A percentile compares a stretch with the other conserved stretches of the same genome.
These are phyloP conservation scores for Perognathus longimembris DNA, from an alignment of 2,113 vertebrate species.

Conservation along the genomic window DNA sequence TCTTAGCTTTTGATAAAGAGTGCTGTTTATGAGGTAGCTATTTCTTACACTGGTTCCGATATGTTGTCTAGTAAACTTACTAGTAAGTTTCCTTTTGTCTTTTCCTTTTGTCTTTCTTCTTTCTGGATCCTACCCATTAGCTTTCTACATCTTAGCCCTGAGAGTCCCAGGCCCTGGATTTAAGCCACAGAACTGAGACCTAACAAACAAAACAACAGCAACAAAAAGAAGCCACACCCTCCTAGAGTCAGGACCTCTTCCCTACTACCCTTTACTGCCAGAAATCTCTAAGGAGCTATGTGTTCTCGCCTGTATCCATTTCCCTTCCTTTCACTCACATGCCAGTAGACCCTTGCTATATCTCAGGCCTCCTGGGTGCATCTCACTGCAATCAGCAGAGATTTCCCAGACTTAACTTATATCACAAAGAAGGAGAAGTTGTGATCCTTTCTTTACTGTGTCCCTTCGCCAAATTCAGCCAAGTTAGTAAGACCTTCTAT, in stretches of 20 bases:
- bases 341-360: no score
- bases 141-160: background rate
- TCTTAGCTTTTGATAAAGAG: background rate
- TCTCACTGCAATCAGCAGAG: background rate
- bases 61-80: background rate
- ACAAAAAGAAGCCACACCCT: no score
- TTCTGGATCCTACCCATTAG: background rate
- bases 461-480: background rate
- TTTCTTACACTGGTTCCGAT: background rate
- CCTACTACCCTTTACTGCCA: background rate
- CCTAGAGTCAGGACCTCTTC: no score
- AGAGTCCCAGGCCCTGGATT: no score
- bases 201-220: no score
- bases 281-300: background rate
- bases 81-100: background rate
- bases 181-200: no score
- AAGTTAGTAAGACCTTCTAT: background rate
- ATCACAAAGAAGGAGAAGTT: background rate
- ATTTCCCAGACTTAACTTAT: background rate
- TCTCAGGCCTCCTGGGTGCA: background rate
- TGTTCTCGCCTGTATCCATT: background rate
- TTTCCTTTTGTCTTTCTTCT: background rate
- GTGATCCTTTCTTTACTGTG: background rate
- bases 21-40: background rate
- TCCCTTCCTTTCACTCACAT: background rate